Evolutionary conservation across 2,113 vertebrate species (phyloP).

Genomic region (Acanthochromis polyacanthus): DNA sequence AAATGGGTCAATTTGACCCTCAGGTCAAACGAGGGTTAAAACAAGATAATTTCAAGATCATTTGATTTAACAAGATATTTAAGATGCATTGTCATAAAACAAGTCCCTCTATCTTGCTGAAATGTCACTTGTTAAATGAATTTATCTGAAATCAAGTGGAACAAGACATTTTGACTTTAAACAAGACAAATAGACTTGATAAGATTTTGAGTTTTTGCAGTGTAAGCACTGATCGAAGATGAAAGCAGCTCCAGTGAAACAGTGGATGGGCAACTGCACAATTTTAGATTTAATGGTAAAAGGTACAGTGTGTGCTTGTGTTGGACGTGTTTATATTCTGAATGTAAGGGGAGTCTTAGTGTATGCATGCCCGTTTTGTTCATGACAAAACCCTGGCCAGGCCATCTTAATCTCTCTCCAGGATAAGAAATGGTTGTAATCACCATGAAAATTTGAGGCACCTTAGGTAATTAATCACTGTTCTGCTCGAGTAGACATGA

Average conservation of each 20-base stretch:
- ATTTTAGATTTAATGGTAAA: slow-evolving; percentile 24
- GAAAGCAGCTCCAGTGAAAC: background rate
- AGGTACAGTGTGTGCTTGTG: background rate
- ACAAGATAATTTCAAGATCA: too few species aligned
- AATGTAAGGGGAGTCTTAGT: slow-evolving; percentile 22
- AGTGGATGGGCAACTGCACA: background rate
- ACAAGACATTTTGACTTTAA: too few species aligned
- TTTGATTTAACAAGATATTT: too few species aligned
- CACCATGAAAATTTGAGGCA: slow-evolving; percentile 48
- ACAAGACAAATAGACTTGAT: too few species aligned
- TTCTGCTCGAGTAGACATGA: slow-evolving; percentile 41
- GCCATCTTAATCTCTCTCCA: slow-evolving; percentile 21
- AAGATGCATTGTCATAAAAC: too few species aligned
- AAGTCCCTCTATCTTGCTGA: too few species aligned
- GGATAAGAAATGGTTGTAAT: slow-evolving; percentile 59
- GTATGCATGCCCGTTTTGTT: slow-evolving; percentile 49
- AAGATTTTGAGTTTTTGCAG: too few species aligned
- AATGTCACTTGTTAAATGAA: too few species aligned
- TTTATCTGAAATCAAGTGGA: too few species aligned
- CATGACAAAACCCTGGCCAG: slow-evolving; percentile 48
- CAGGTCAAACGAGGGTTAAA: too few species aligned
- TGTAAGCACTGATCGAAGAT: background rate
- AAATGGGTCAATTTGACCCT: too few species aligned
- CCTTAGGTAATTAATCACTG: slow-evolving; percentile 62
- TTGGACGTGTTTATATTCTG: slow-evolving; percentile 24